Base-by-base conservation (phyloP, 2,888 invertebrate genomes). In the Pristionchus fissidentatus region DNA sequence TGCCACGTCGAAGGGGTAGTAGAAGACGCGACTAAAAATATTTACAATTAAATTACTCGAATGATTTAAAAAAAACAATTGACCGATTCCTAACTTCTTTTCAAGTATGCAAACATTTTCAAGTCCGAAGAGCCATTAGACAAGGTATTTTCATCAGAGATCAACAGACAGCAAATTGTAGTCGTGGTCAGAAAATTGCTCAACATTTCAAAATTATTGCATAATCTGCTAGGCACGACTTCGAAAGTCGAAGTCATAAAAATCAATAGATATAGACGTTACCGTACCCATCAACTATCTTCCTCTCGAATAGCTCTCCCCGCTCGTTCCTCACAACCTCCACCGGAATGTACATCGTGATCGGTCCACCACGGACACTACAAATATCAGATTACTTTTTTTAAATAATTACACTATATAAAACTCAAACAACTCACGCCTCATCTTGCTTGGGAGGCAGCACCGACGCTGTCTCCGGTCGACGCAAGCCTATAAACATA, bases 201-300 rank as follows among this genome's bases (percentile, higher is more conserved):
- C n/a, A n/a, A n/a, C n/a, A n/a, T n/a, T n/a, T n/a, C n/a, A n/a
- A n/a, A n/a, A n/a, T n/a, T n/a, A n/a, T n/a, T n/a, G n/a, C n/a
- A n/a, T n/a, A n/a, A n/a, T n/a, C n/a, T n/a, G n/a, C n/a, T n/a
- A n/a, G n/a, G n/a, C n/a, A n/a, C n/a, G n/a, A n/a, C n/a, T n/a
- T n/a, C n/a, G n/a, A n/a, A n/a, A n/a, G n/a, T n/a, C n/a, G n/a
- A n/a, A n/a, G n/a, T n/a, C n/a, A n/a, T n/a, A n/a, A n/a, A n/a
- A n/a, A n/a, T n/a, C n/a, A 70, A 43, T 26, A 35, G 10, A 10
- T 19, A 13, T 13, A 66, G 55, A 70, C n/a, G n/a, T 43, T 70
- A 70, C 41, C 79, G n/a, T 43, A 79, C 79, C 79, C 79, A 79
- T 79, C 79, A 38, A 55, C 41, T 35, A 79, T 79, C 57, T 57